These are phyloP conservation scores for Agrochola macilenta DNA, from an alignment of 2,888 invertebrate species.

Conservation along the genomic window DNA sequence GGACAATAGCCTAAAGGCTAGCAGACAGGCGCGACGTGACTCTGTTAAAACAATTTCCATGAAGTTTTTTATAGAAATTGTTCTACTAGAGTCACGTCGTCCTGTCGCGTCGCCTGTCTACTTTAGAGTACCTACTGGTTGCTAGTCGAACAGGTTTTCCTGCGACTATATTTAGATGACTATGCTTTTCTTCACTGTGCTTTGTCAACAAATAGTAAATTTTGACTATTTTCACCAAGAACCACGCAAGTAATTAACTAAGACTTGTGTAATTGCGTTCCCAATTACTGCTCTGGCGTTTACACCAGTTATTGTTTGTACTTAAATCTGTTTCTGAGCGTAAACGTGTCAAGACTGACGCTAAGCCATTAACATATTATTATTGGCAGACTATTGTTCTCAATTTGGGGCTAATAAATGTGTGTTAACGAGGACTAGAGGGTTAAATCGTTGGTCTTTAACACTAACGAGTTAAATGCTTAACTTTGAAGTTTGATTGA, in stretches of 20 bases:
- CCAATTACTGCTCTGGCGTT: neutral
- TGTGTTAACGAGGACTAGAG: slow-evolving; percentile 3
- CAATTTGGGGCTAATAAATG: slow-evolving; percentile 23
- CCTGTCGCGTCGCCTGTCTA: too few relatives aligned
- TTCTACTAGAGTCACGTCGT: too few relatives aligned
- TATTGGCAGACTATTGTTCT: slow-evolving; percentile 16
- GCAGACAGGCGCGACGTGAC: too few relatives aligned
- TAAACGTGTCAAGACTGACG: slow-evolving; percentile 22
- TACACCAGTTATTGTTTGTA: slow-evolving; percentile 19
- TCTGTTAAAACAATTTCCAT: too few relatives aligned
- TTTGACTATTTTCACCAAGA: neutral
- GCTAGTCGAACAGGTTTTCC: too few relatives aligned
- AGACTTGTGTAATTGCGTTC: neutral
- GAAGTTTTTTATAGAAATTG: too few relatives aligned
- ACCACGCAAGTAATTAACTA: neutral
- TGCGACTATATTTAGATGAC: too few relatives aligned
- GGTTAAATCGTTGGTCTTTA: neutral
- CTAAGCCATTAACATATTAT: slow-evolving; percentile 15
- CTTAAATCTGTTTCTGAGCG: slow-evolving; percentile 10
- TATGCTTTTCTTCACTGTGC: too few relatives aligned
- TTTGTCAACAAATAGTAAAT: neutral
- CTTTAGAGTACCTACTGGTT: too few relatives aligned
- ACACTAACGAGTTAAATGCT: too few relatives aligned
- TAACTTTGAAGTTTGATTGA: neutral
- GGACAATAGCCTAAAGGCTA: too few relatives aligned